A percentile compares a stretch with the other conserved stretches of the same genome.
Evolutionary conservation across 2,888 invertebrate genomes (phyloP).

Genomic region (Tethea ocularis): DNA sequence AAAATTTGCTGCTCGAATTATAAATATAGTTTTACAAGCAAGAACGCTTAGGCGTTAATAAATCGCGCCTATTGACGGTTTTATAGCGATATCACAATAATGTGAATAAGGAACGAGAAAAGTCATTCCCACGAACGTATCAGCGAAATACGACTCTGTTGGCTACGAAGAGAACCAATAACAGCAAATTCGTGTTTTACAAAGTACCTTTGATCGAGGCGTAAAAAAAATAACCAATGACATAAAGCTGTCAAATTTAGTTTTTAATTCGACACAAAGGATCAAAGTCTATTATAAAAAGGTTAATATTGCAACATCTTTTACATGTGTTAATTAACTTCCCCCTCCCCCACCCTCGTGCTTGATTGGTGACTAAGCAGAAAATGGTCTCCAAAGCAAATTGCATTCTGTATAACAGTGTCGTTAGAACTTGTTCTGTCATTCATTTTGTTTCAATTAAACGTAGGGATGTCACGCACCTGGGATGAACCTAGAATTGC

Average conservation of each 20-base stretch:
- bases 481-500: slow-evolving; percentile 18
- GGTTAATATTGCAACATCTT: not conserved
- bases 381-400: slow-evolving; percentile 47
- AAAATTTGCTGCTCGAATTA: not conserved
- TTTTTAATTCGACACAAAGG: not conserved
- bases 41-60: not conserved
- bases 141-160: not conserved
- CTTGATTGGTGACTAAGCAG: slow-evolving; percentile 60
- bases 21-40: not conserved
- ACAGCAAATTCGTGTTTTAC: not conserved
- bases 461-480: slow-evolving; percentile 17
- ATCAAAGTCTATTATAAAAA: not conserved
- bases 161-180: not conserved
- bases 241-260: not conserved
- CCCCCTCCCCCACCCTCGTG: slow-evolving; percentile 17
- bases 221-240: not conserved
- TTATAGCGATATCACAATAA: not conserved
- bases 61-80: slow-evolving; percentile 1
- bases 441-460: slow-evolving; percentile 43
- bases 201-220: not conserved
- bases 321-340: not conserved
- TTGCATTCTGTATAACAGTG: slow-evolving; percentile 45
- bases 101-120: not conserved
- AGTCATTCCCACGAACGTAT: not conserved
- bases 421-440: slow-evolving; percentile 47